These are phyloP conservation scores for Kuschelorhynchus macadamiae DNA, from an alignment of 2,888 invertebrate species.

Conservation along the genomic window DNA sequence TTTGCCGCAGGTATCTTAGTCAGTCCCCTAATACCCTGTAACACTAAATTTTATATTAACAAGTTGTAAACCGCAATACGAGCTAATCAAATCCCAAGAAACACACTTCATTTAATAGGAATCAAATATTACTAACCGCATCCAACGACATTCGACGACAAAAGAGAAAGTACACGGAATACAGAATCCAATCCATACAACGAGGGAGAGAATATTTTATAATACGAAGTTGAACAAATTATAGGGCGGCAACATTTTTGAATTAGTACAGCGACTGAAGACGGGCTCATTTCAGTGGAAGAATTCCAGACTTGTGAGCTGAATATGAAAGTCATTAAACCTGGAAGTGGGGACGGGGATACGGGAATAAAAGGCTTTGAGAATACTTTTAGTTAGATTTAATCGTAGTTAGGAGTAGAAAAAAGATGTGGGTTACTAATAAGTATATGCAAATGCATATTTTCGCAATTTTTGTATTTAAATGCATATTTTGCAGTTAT, in stretches of 20 bases:
- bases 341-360: background rate
- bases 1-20: too few species aligned
- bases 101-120: background rate
- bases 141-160: background rate
- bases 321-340: conserved; percentile 57
- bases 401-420: too few species aligned
- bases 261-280: conserved; percentile 28
- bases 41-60: too few species aligned
- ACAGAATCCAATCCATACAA: conserved; percentile 19
- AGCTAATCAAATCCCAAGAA: background rate
- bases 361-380: background rate
- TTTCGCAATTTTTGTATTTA: too few species aligned
- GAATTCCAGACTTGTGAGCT: conserved; percentile 58
- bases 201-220: conserved; percentile 34
- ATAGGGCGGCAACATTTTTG: conserved; percentile 33
- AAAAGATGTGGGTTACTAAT: too few species aligned
- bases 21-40: too few species aligned
- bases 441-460: too few species aligned
- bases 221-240: conserved; percentile 31
- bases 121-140: background rate
- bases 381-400: too few species aligned
- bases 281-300: conserved; percentile 58
- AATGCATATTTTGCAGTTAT: too few species aligned
- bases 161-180: background rate
- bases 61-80: too few species aligned